These are phyloP conservation scores for Philhelius pedissequus DNA, from an alignment of 2,888 invertebrate species.

Conservation along the genomic window DNA sequence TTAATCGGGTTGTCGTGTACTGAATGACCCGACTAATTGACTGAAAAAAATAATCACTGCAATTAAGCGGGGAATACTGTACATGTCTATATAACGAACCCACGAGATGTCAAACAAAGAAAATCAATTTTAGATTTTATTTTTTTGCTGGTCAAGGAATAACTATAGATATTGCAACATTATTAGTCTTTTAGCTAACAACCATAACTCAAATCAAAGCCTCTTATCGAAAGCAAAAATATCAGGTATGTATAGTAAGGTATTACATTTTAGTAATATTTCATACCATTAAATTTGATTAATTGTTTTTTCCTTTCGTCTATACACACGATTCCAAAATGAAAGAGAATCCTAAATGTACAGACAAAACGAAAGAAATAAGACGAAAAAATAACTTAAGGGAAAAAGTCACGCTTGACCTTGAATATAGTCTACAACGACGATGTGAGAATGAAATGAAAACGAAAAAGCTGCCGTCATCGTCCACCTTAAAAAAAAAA, in stretches of 20 bases:
- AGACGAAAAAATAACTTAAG: background rate
- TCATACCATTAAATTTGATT: slow-evolving; percentile 7
- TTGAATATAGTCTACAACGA: slow-evolving; percentile 54
- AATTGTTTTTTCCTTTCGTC: background rate
- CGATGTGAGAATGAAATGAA: slow-evolving; percentile 27
- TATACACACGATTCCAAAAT: background rate
- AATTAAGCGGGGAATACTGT: too few relatives aligned
- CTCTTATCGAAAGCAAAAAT: background rate
- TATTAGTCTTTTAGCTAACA: background rate
- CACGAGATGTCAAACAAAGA: too few relatives aligned
- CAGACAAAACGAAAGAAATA: background rate
- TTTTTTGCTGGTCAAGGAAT: background rate
- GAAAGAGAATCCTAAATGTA: slow-evolving; percentile 27
- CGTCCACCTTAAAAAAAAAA: background rate
- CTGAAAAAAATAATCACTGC: too few relatives aligned
- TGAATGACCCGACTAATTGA: too few relatives aligned
- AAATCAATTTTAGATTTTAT: background rate
- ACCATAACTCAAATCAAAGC: background rate
- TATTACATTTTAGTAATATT: background rate
- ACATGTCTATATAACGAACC: too few relatives aligned
- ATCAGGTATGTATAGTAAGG: too few relatives aligned
- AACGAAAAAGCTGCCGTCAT: slow-evolving; percentile 57
- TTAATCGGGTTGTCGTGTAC: too few relatives aligned
- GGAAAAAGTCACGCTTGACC: slow-evolving; percentile 60
- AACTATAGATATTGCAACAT: background rate